Evolutionary conservation across 2,113 vertebrate genomes (phyloP).

Genomic region (Aphyosemion australe): DNA sequence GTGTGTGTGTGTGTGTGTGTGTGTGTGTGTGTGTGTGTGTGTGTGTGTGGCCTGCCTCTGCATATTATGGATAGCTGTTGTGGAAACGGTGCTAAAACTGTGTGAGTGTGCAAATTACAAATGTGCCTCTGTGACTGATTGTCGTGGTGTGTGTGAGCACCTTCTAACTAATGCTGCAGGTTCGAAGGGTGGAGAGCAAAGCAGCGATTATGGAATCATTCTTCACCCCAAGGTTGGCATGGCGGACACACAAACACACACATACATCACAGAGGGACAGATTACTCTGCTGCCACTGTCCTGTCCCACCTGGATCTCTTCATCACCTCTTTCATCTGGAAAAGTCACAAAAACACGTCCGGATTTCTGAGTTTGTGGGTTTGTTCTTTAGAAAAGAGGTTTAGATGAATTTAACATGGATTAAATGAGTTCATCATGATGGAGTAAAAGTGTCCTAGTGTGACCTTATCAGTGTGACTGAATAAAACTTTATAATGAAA

Average conservation of each 20-base stretch:
- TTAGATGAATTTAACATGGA: no score
- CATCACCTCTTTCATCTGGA: constrained; percentile 14
- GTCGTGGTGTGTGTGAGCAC: constrained; percentile 14
- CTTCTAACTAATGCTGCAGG: constrained; percentile 49
- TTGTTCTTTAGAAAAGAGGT: no score
- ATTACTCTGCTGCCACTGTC: constrained; percentile 28
- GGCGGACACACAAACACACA: constrained; percentile 25
- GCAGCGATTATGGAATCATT: constrained; percentile 52
- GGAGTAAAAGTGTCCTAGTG: no score
- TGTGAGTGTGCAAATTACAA: constrained; percentile 20
- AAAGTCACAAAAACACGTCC: constrained; percentile 1
- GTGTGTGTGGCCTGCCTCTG: constrained; percentile 13
- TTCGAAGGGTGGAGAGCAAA: constrained; percentile 45
- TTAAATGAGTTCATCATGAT: no score
- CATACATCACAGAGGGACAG: constrained; percentile 20
- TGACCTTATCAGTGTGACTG: no score
- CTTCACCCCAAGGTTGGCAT: constrained; percentile 59
- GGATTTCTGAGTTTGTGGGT: not conserved
- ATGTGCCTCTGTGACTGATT: constrained; percentile 44
- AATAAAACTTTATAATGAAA: not conserved
- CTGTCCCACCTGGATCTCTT: constrained; percentile 19
- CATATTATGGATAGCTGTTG: constrained; percentile 30
- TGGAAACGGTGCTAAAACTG: constrained; percentile 16
- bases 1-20: not conserved
- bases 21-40: constrained; percentile 17